A percentile compares a stretch with the other conserved stretches of the same genome.
These are phyloP conservation scores for Pachypanchax playfairii DNA, from an alignment of 2,113 vertebrate species.

Conservation along the genomic window DNA sequence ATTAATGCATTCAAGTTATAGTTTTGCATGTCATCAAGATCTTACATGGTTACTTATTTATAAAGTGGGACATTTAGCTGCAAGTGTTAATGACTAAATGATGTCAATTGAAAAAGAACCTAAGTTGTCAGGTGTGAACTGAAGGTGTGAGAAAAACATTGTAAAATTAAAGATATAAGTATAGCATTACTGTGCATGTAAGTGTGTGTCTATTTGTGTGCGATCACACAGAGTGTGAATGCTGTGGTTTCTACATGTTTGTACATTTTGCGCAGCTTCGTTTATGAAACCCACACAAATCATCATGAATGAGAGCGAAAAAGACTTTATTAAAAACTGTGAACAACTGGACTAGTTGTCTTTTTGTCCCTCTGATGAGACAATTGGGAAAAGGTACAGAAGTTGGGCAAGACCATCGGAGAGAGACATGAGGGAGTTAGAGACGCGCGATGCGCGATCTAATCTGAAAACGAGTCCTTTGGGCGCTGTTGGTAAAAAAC, in stretches of 20 bases:
- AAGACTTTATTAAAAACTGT: conserved; percentile 17
- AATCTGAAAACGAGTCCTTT: not conserved
- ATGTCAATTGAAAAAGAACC: not conserved
- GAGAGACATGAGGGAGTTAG: too few relatives aligned
- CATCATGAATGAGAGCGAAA: conserved; percentile 26
- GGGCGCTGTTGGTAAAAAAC: not conserved
- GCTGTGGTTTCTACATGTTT: conserved; percentile 53
- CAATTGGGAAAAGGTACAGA: too few relatives aligned
- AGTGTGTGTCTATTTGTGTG: not conserved
- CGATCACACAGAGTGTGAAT: conserved; percentile 11
- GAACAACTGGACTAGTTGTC: too few relatives aligned
- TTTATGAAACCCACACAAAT: conserved; percentile 31
- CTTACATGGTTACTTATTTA: conserved; percentile 17
- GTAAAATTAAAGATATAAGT: conserved; percentile 4
- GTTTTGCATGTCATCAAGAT: conserved; percentile 4
- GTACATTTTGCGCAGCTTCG: conserved; percentile 40
- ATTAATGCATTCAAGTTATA: conserved; percentile 14
- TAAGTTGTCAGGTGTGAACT: not conserved
- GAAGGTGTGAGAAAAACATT: conserved; percentile 11
- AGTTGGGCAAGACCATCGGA: too few relatives aligned
- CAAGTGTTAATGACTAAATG: not conserved
- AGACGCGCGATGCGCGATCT: too few relatives aligned
- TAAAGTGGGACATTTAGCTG: conserved; percentile 12
- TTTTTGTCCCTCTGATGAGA: too few relatives aligned
- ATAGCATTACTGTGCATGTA: not conserved